Conservation (phyloP, 2,888 invertebrate genomes). For the Xestia rhomboidea region DNA sequence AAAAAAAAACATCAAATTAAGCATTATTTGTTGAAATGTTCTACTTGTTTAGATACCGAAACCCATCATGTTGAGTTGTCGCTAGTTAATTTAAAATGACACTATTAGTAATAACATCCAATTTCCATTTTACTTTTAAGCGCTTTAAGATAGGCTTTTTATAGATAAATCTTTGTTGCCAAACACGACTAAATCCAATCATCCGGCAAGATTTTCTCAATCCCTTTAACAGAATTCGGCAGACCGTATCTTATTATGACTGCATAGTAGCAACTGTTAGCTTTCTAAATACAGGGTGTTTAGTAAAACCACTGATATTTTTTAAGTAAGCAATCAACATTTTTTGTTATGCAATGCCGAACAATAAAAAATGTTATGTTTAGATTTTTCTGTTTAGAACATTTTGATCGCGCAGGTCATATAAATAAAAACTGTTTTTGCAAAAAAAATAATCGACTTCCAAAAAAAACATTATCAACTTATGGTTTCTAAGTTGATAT, state of each 20-base stretch:
- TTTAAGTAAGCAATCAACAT: background rate
- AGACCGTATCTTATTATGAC: slow-evolving; percentile 22
- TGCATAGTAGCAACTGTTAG: background rate
- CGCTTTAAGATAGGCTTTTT: background rate
- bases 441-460: too few relatives aligned
- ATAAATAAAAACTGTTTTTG: background rate
- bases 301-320: background rate
- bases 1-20: background rate
- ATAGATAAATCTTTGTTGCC: slow-evolving; percentile 1
- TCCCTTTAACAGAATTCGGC: slow-evolving; percentile 13
- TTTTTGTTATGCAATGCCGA: background rate
- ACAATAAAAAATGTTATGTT: background rate
- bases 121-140: background rate
- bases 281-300: slow-evolving; percentile 15
- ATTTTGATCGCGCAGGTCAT: background rate
- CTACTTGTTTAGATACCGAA: background rate
- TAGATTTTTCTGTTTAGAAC: background rate
- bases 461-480: background rate
- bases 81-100: background rate
- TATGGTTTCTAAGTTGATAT: background rate
- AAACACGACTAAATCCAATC: slow-evolving; percentile 5
- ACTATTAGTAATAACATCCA: background rate
- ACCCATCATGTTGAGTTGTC: background rate
- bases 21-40: background rate
- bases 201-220: slow-evolving; percentile 30